Conservation (phyloP, 1,140 invertebrate species). For the Plutomurus gul region DNA sequence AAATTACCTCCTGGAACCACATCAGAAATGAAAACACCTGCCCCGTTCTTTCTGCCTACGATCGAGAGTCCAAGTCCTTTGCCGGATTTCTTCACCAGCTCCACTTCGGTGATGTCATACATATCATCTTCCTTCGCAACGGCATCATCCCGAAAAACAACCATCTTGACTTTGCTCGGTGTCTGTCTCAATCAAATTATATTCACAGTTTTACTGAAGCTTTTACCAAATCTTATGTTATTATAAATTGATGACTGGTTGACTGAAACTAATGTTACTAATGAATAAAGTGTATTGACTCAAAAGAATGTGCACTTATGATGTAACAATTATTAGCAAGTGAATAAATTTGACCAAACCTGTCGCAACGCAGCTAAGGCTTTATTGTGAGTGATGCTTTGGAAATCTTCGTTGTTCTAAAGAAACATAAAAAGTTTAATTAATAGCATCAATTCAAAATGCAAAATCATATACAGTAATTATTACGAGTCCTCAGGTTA, state of each 20-base stretch:
- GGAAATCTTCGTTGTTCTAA: slow-evolving; percentile 76
- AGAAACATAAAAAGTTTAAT: no score
- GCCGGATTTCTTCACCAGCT: slow-evolving; percentile 87
- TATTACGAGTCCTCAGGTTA: no score
- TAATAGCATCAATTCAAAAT: no score
- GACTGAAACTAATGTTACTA: no score
- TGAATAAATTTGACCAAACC: no score
- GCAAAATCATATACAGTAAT: no score
- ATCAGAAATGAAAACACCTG: slow-evolving; percentile 92
- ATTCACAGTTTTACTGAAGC: no score
- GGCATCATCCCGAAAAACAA: slow-evolving; percentile 83
- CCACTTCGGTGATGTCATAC: slow-evolving; percentile 83
- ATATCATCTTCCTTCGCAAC: slow-evolving; percentile 67
- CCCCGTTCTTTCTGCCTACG: slow-evolving; percentile 81
- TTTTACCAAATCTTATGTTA: no score
- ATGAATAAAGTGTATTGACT: no score
- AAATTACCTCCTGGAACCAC: slow-evolving; percentile 83
- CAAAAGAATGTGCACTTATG: no score
- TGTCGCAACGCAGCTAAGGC: slow-evolving; percentile 69
- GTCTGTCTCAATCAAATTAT: slow-evolving; percentile 78
- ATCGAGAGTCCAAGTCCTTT: slow-evolving; percentile 91
- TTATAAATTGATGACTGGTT: no score
- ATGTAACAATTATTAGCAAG: no score
- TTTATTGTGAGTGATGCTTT: slow-evolving; percentile 67
- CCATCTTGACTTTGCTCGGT: slow-evolving; percentile 77